phyloP scores from a whole-genome alignment of 2,797 vertebrate genomes.

The Sebastes diploproa region DNA sequence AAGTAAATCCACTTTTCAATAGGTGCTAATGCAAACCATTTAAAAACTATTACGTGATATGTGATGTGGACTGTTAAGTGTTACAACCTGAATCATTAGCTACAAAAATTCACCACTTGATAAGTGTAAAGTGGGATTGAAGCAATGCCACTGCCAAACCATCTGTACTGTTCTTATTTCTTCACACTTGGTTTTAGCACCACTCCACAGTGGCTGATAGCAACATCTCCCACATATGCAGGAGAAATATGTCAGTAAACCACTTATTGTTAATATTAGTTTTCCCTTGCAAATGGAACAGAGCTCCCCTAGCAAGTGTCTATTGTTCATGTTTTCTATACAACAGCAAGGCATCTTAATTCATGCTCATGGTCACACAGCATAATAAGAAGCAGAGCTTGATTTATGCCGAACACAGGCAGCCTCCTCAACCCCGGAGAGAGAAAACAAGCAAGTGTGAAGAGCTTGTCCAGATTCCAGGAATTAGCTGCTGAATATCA shows the following conservation, averaged over 20 bases:
- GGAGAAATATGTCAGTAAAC: constrained; percentile 56
- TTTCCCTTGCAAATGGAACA: constrained; percentile 4
- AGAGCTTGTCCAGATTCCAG: constrained; percentile 62
- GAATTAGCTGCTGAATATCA: constrained; percentile 57
- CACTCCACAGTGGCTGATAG: constrained; percentile 13
- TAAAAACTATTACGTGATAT: neutral
- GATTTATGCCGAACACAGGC: constrained; percentile 47
- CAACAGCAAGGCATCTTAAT: constrained; percentile 12
- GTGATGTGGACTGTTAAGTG: neutral
- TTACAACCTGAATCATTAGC: constrained; percentile 22
- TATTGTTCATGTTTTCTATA: constrained; percentile 27
- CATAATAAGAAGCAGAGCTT: constrained; percentile 7
- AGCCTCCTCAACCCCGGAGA: constrained; percentile 39
- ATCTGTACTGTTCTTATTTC: constrained; percentile 41
- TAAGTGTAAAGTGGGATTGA: constrained; percentile 11
- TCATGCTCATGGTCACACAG: constrained; percentile 17
- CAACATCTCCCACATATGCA: constrained; percentile 55
- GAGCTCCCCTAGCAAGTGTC: neutral
- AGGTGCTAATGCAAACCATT: neutral
- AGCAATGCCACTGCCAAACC: constrained; percentile 28
- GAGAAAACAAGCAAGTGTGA: constrained; percentile 53
- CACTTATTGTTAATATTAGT: constrained; percentile 36
- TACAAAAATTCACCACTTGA: neutral
- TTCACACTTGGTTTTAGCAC: constrained; percentile 53
- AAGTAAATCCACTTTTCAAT: neutral